Evolutionary conservation across 2,113 vertebrate genomes (phyloP).

Genomic region (Carlito syrichta): DNA sequence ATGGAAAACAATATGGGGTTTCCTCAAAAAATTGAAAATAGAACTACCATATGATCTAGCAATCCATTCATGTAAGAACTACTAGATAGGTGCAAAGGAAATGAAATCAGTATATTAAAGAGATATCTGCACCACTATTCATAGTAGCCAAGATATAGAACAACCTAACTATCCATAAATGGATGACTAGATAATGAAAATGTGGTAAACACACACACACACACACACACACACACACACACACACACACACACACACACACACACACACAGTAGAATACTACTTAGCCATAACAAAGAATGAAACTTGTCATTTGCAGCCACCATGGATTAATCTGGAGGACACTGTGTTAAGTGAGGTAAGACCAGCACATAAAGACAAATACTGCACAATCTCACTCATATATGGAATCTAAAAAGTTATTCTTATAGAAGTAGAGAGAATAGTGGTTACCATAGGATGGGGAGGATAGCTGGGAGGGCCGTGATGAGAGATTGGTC

Average conservation of each 20-base stretch:
- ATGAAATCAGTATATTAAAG: not conserved
- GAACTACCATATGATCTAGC: not conserved
- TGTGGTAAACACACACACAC: not conserved
- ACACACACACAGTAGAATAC: not conserved
- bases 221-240: no score
- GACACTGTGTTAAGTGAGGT: not conserved
- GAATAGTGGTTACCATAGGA: not conserved
- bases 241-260: not conserved
- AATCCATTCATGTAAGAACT: no score
- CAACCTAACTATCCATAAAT: not conserved
- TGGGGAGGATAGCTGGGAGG: not conserved
- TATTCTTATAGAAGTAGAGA: not conserved
- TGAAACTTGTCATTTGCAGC: not conserved
- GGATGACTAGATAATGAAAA: not conserved
- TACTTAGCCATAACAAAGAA: not conserved
- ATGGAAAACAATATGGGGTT: not conserved
- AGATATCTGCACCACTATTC: not conserved
- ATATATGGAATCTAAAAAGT: not conserved
- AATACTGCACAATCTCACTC: not conserved
- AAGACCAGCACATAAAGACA: not conserved
- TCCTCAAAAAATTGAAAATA: not conserved
- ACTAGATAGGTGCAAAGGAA: not conserved
- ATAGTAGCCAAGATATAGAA: not conserved
- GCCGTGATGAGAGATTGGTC: not conserved
- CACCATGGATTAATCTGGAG: not conserved